Evolutionary conservation across 2,113 vertebrate genomes (phyloP), one percentile per base, ranked within the genome.

Genomic region (Ciconia stormi): DNA sequence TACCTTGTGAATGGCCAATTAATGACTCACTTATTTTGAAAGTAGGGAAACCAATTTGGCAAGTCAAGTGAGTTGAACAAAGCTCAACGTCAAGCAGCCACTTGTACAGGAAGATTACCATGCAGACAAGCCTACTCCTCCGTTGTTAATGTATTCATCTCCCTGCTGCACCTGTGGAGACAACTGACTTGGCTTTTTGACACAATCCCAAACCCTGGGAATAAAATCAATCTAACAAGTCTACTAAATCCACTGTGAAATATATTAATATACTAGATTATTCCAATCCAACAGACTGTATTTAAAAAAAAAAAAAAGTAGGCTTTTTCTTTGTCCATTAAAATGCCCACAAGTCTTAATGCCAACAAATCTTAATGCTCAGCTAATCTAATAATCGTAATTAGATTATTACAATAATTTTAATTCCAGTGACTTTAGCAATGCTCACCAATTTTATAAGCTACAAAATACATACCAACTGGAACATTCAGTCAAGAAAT

Each of bases 21-120:
- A 89, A 74, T 56, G 34, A 93, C 52, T 77, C 26, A 59, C 29
- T 72, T 59, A 74, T 89, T 93, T 95, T 87, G 36, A 90, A 95
- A 82, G n/a, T 2, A 78, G 47, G 19, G 29, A 94, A 95, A 69
- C 5, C 62, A 79, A 95, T 89, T 44, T 89, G 70, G 47, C 44
- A 93, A 78, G 42, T 78, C 61, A 90, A 77, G 32, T 63, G 55
- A 67, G 40, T 76, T 65, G 67, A 92, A 91, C 56, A 93, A 87
- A 95, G 61, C 46, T 92, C 69, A 86, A 2, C 0, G 0, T 69
- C 72, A 94, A 87, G 87, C 87, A 89, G 42, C 52, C 36, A 69
- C 26, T 78, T 65, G 63, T 58, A 89, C 18, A 82, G 44, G 42
- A 55, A 74, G 53, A 92, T 85, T 4, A 84, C 53, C 85, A 94